These are phyloP conservation scores for Drosophila birchii DNA, from an alignment of 2,888 invertebrate species.

Conservation along the genomic window DNA sequence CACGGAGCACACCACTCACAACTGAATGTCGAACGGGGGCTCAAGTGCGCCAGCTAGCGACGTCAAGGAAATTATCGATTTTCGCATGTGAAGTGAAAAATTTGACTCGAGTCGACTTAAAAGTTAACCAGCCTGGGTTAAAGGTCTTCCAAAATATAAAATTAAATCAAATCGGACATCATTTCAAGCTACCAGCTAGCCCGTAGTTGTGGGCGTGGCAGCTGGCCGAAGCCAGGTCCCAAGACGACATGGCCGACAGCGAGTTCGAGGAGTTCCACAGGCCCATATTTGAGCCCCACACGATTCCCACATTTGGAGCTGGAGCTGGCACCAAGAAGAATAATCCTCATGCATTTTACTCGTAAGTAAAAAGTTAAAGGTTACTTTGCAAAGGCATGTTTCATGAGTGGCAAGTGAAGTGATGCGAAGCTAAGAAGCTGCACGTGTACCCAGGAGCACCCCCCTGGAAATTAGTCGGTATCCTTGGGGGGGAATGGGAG, in stretches of 20 bases:
- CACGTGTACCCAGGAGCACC: slow-evolving; percentile 37
- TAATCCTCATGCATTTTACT: slow-evolving; percentile 92
- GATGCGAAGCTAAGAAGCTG: slow-evolving; percentile 8
- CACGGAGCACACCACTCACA: slow-evolving; percentile 47
- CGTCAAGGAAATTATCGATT: slow-evolving; percentile 82
- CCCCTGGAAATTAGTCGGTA: slow-evolving; percentile 14
- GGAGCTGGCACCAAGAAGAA: slow-evolving; percentile 88
- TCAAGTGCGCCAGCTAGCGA: slow-evolving; percentile 52
- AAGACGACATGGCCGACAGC: slow-evolving; percentile 90
- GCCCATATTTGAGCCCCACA: slow-evolving; percentile 87
- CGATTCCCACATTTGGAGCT: slow-evolving; percentile 87
- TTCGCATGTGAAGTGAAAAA: slow-evolving; percentile 73
- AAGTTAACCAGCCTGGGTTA: background rate
- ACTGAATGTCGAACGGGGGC: slow-evolving; percentile 58
- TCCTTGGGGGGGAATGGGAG: slow-evolving; percentile 12
- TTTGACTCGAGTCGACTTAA: slow-evolving; percentile 82
- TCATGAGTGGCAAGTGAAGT: background rate
- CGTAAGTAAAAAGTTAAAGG: slow-evolving; percentile 87
- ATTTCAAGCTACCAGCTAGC: slow-evolving; percentile 3
- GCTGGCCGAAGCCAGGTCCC: slow-evolving; percentile 47
- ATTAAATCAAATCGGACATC: background rate
- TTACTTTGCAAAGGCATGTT: background rate
- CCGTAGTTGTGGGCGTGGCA: slow-evolving; percentile 57
- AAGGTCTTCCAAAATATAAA: slow-evolving; percentile 3
- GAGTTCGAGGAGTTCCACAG: slow-evolving; percentile 97